phyloP scores from a whole-genome alignment of 2,797 vertebrate species.

The Melanotaenia parkinsoni region DNA sequence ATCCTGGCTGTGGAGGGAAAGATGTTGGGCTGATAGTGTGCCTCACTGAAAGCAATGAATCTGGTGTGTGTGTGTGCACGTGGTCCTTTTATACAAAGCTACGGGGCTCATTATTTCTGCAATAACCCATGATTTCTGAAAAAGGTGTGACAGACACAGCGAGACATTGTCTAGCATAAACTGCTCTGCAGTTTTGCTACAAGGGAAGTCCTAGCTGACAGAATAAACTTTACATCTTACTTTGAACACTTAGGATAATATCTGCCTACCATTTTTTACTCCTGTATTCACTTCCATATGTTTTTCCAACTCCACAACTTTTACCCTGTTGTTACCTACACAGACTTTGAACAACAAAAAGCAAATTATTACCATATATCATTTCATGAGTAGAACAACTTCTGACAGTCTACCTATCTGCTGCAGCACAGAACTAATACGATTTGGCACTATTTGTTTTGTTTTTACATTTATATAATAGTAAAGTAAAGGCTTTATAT shows the following conservation, averaged over 20 bases:
- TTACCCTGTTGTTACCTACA: slow-evolving; percentile 9
- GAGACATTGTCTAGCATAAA: slow-evolving; percentile 2
- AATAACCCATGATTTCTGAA: slow-evolving; percentile 3
- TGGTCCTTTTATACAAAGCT: slow-evolving; percentile 16
- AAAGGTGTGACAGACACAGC: slow-evolving; percentile 22
- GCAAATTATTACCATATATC: slow-evolving; percentile 6
- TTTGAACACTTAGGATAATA: slow-evolving; percentile 36
- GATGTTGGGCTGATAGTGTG: slow-evolving; percentile 21
- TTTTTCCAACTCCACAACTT: slow-evolving; percentile 26
- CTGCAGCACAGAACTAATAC: slow-evolving; percentile 46
- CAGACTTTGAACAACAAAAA: slow-evolving; percentile 26
- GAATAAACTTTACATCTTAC: slow-evolving; percentile 29
- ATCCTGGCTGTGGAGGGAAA: slow-evolving; percentile 22
- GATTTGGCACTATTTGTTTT: slow-evolving; percentile 49
- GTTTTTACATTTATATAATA: slow-evolving; percentile 67
- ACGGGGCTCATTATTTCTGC: slow-evolving; percentile 43
- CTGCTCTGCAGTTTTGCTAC: slow-evolving; percentile 22
- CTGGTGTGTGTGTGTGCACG: not conserved
- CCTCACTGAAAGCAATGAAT: slow-evolving; percentile 19
- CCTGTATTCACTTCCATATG: slow-evolving; percentile 27
- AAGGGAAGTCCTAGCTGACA: slow-evolving; percentile 18
- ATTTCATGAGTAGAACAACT: slow-evolving; percentile 40
- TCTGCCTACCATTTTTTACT: slow-evolving; percentile 27
- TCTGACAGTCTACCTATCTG: slow-evolving; percentile 46
- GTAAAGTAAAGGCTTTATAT: slow-evolving; percentile 56